phyloP scores from a whole-genome alignment of 2,888 invertebrate species.

The Spodoptera littoralis region DNA sequence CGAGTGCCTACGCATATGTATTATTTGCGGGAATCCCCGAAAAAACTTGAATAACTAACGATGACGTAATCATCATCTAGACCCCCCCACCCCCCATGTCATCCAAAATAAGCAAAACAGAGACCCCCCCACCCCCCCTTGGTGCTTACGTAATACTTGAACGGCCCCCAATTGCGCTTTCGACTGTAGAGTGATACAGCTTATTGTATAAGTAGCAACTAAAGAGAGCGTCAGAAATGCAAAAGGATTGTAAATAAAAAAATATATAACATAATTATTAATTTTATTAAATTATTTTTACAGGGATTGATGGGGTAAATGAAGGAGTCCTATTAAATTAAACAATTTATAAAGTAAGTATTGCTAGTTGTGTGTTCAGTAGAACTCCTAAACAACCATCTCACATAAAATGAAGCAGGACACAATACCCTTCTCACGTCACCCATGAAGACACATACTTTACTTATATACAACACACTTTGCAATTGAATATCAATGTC shows the following conservation, averaged over 20 bases:
- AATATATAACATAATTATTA: constrained; percentile 30
- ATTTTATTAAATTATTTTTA: constrained; percentile 54
- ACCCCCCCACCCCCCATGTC: too few relatives aligned
- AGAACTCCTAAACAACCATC: constrained; percentile 21
- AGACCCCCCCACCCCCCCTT: too few relatives aligned
- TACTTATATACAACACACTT: background rate
- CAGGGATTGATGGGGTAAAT: constrained; percentile 22
- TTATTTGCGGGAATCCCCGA: too few relatives aligned
- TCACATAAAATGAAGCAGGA: constrained; percentile 7
- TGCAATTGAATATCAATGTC: constrained; percentile 7
- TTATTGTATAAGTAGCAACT: too few relatives aligned
- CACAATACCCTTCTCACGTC: constrained; percentile 8
- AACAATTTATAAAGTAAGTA: constrained; percentile 19
- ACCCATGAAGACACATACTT: background rate
- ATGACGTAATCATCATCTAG: too few relatives aligned
- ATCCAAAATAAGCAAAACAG: too few relatives aligned
- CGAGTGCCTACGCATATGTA: too few relatives aligned
- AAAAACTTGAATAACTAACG: too few relatives aligned
- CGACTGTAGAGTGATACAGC: too few relatives aligned
- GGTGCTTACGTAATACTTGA: too few relatives aligned
- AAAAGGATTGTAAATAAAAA: background rate
- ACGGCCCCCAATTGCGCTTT: too few relatives aligned
- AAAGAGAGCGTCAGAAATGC: too few relatives aligned
- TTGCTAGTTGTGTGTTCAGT: constrained; percentile 10
- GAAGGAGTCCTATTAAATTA: constrained; percentile 29